Conservation (phyloP, 2,888 invertebrate species). For the Meghimatium bilineatum region DNA sequence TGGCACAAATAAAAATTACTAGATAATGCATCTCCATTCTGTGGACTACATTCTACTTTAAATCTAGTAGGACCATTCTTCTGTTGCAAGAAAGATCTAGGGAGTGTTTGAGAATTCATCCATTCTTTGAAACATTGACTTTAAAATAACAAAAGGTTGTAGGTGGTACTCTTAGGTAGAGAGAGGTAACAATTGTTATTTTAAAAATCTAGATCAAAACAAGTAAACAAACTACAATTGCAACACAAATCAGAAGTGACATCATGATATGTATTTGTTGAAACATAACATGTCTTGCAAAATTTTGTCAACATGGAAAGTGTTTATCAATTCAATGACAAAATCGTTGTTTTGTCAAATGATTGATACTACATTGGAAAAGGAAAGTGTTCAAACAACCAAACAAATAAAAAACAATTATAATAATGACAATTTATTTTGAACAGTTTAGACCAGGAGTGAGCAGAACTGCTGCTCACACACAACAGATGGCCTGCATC, state of each 20-base stretch:
- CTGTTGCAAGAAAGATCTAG: too few species aligned
- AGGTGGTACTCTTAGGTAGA: too few species aligned
- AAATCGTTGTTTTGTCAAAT: background rate
- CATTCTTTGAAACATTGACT: too few species aligned
- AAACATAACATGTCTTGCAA: slow-evolving; percentile 15
- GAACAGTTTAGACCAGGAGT: background rate
- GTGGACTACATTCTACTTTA: too few species aligned
- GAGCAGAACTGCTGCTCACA: background rate
- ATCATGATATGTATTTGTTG: slow-evolving; percentile 23
- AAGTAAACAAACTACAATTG: background rate
- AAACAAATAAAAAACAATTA: background rate
- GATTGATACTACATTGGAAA: background rate
- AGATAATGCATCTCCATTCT: too few species aligned
- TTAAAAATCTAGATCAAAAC: too few species aligned
- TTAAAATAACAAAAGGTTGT: too few species aligned
- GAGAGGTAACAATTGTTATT: too few species aligned
- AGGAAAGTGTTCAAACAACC: background rate
- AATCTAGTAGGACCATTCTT: too few species aligned
- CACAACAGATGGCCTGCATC: too few species aligned
- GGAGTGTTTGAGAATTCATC: too few species aligned
- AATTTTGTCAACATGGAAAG: slow-evolving; percentile 2
- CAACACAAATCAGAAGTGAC: background rate
- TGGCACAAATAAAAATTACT: too few species aligned
- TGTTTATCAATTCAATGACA: background rate
- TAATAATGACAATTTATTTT: background rate